Conservation (phyloP, 2,888 invertebrate genomes). For the Smittia sp. region DNA sequence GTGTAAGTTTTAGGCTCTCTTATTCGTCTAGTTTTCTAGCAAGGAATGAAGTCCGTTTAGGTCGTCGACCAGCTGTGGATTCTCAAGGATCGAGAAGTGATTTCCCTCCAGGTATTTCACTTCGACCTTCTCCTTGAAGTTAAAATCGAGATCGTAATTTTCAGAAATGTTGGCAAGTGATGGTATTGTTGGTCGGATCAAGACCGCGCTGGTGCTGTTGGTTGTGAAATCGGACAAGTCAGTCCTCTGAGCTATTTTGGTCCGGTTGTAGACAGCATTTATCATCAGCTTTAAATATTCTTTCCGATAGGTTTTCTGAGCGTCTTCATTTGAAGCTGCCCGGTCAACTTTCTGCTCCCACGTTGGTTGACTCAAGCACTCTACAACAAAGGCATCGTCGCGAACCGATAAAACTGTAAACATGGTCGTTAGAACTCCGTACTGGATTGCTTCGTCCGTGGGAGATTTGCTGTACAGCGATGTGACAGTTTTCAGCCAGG, state of each 20-base stretch:
- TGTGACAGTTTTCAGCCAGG: conserved; percentile 58
- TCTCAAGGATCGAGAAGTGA: conserved; percentile 67
- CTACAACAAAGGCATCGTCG: conserved; percentile 51
- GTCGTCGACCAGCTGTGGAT: conserved; percentile 54
- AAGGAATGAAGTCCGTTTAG: background rate
- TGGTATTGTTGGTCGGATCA: conserved; percentile 61
- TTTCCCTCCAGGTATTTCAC: conserved; percentile 68
- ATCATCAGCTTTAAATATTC: conserved; percentile 53
- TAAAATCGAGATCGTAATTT: conserved; percentile 64
- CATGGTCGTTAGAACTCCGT: conserved; percentile 45
- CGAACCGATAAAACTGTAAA: conserved; percentile 47
- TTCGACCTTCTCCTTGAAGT: conserved; percentile 58
- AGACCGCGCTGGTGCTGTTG: conserved; percentile 58
- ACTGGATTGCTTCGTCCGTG: conserved; percentile 48
- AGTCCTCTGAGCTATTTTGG: conserved; percentile 56
- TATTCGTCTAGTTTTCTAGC: too few species aligned
- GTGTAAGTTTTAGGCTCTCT: too few species aligned
- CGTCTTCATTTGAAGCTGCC: conserved; percentile 50
- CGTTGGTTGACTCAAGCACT: conserved; percentile 56
- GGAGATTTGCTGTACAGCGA: too few species aligned
- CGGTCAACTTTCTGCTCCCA: conserved; percentile 57
- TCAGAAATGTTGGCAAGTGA: conserved; percentile 57
- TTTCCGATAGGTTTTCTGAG: conserved; percentile 50
- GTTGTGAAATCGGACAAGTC: conserved; percentile 44
- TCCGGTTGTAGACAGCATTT: conserved; percentile 56